Evolutionary conservation across 2,113 vertebrate species (phyloP), one percentile per base, ranked within the genome.

Genomic region (Saguinus imperator): DNA sequence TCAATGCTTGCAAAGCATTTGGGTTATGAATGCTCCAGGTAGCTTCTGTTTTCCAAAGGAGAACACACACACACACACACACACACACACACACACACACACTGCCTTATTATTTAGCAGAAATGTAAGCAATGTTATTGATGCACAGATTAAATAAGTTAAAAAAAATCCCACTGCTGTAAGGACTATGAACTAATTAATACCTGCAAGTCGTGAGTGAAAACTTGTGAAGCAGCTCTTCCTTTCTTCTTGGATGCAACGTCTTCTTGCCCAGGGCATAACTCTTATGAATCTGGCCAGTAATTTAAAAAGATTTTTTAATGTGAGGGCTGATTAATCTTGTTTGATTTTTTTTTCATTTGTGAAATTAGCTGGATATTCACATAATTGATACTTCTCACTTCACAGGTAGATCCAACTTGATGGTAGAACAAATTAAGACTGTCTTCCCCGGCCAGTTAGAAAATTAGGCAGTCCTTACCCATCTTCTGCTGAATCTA

Each of bases 381-480:
- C 77, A 95, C 52, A 43, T 94, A 87, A 96, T 57, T 95, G 86
- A 83, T 88, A 72, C 45, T 73, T 95, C 73, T 87, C 12, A 80
- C 14, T 92, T 95, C 72, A 21, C 43, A 77, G 45, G 61, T 29
- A 52, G 43, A 76, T 23, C 80, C 57, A 55, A 52, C 50, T 70
- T 85, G 83, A 75, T 40, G 37, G 87, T 9, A 68, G 89, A 66
- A 58, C 73, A 93, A 77, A 95, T 86, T 72, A 75, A 27, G 81
- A 84, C 16, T 21, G 3, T 77, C 29, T 85, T 68, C 29, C 81
- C n/a, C 21, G 83, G 79, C 79, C 82, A 97, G 97, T 98, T 97
- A 94, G 76, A 89, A 87, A 98, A 98, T 96, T 96, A 98, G 98
- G 79, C 87, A 37, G 43, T 50, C 61, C 89, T 97, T 25, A 8